These are phyloP conservation scores for Eudasyphora cyanicolor DNA, from an alignment of 2,888 invertebrate genomes.

Conservation along the genomic window DNA sequence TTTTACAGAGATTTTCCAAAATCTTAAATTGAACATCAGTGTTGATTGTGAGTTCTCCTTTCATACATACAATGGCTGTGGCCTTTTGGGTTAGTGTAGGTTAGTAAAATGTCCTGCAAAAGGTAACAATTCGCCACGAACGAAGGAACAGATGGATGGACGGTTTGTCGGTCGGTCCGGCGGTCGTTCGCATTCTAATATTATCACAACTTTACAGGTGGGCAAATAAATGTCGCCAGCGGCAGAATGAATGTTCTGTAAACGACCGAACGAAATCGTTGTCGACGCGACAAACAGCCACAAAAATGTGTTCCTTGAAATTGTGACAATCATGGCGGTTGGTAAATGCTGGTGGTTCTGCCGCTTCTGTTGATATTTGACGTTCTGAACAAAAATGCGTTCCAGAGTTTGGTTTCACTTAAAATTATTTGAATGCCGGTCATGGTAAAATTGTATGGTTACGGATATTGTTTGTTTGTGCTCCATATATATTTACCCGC, in stretches of 20 bases:
- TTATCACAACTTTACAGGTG: constrained; percentile 60
- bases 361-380: background rate
- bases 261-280: background rate
- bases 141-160: background rate
- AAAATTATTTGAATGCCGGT: constrained; percentile 32
- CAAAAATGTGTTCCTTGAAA: constrained; percentile 48
- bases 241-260: background rate
- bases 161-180: background rate
- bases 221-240: constrained; percentile 30
- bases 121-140: no score
- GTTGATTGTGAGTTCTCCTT: background rate
- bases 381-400: background rate
- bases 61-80: background rate
- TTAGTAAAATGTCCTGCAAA: constrained; percentile 13
- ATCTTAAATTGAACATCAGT: background rate
- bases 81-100: constrained; percentile 7
- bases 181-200: constrained; percentile 28
- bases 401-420: constrained; percentile 12
- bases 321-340: constrained; percentile 51
- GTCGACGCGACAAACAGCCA: constrained; percentile 49
- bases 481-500: background rate
- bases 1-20: background rate
- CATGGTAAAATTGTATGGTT: constrained; percentile 34
- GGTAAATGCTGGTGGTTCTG: background rate
- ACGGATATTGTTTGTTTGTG: constrained; percentile 10